Percentiles rank a stretch among this genome's conserved stretches.
Conservation (phyloP, 1,140 invertebrate species). For the Magallana angulata region DNA sequence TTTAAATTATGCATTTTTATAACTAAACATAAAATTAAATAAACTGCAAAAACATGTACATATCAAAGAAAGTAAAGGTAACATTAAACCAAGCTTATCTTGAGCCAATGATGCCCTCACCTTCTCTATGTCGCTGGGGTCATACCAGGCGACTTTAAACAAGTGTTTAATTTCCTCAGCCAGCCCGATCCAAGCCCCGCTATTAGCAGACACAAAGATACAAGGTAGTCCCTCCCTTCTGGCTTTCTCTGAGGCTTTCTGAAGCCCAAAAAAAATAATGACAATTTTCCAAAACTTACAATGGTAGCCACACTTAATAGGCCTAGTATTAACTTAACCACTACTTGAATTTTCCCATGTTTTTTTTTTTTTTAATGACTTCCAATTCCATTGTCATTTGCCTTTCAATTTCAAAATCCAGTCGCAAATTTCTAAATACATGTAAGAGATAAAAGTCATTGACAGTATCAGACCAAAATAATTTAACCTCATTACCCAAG, state of each 20-base stretch:
- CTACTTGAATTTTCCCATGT: too few species aligned
- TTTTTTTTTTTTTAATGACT: too few species aligned
- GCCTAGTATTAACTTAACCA: too few species aligned
- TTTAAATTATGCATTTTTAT: not conserved
- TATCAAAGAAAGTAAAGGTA: not conserved
- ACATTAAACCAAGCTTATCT: not conserved
- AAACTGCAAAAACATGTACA: not conserved
- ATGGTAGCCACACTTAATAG: too few species aligned
- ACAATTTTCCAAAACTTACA: not conserved
- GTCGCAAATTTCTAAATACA: too few species aligned
- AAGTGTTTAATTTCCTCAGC: conserved; percentile 97
- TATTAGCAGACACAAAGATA: conserved; percentile 97
- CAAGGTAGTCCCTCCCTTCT: conserved; percentile 92
- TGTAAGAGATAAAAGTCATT: too few species aligned
- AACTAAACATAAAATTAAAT: not conserved
- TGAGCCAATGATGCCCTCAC: conserved; percentile 68
- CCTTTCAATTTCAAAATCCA: too few species aligned
- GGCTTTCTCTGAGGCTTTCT: conserved; percentile 92
- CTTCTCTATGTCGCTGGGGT: conserved; percentile 93
- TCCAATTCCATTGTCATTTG: too few species aligned
- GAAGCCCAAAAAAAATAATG: conserved; percentile 49
- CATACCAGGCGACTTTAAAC: conserved; percentile 96
- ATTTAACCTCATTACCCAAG: not conserved
- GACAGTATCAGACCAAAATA: too few species aligned
- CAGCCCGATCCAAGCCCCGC: conserved; percentile 97